Evolutionary conservation across 2,888 invertebrate genomes (phyloP), one percentile per base, ranked within the genome.

Genomic region (Dexiosoma caninum): DNA sequence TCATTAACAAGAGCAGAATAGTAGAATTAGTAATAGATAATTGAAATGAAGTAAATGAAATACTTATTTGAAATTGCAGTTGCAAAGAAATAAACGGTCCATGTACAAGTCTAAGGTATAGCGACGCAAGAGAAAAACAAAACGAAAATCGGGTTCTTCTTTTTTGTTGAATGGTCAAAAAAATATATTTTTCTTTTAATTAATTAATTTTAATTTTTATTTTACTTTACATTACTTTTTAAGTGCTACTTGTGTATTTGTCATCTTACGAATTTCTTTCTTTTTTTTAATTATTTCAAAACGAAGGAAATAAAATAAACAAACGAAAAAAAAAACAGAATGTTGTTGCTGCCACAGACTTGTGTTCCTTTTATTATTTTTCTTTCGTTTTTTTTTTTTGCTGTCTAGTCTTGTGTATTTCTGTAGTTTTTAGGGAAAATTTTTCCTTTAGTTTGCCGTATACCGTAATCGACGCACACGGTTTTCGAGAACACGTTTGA

Each of bases 381-480:
- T 6, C 27, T 6, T 6, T 27, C 32, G 44, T 70, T 67, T 46
- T 69, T 19, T 51, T 40, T 69, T 67, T 71, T 67, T 53, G 16
- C 35, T 16, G 37, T 44, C 53, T 75, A 59, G 60, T 71, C 59
- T 44, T 77, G 72, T 74, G 72, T 74, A 77, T 77, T 72, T 81
- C 77, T 72, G 72, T 74, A 78, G 78, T 78, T 78, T 78, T 75
- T 78, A 75, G 78, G 81, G 78, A 75, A 75, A 72, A 66, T 64
- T 32, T 82, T 84, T 83, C 82, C 83, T 84, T 84, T 77, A 83
- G 83, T 84, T 80, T 79, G 81, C 69, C 81, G 83, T 66, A 79
- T 71, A 70, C 81, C 76, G 78, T 78, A 83, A 79, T 71, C 81
- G 83, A 81, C 82, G 82, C 82, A 82, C 83, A 81, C 82, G 82